Evolutionary conservation across 1,140 invertebrate genomes (phyloP).

Genomic region (Dendrolimus punctatus): DNA sequence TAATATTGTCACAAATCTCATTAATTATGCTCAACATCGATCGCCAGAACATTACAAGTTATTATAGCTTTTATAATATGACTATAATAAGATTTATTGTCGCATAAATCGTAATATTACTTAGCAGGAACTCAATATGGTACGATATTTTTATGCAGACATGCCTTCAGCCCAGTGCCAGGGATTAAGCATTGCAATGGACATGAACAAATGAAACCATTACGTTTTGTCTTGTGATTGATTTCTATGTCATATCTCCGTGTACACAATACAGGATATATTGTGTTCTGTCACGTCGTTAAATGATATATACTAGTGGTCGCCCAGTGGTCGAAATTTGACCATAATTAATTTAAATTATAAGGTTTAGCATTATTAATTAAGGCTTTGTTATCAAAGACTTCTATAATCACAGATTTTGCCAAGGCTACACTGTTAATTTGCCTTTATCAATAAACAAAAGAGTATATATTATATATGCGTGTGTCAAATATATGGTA

Average conservation of each 20-base stretch:
- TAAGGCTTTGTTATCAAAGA: too few species aligned
- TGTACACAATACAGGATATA: not conserved
- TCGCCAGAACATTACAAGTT: not conserved
- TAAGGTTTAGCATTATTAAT: too few species aligned
- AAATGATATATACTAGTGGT: too few species aligned
- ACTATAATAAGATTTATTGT: conserved; percentile 3
- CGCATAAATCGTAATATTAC: not conserved
- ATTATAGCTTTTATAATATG: conserved; percentile 4
- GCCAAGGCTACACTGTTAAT: too few species aligned
- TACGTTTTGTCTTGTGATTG: conserved; percentile 55
- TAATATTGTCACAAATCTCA: too few species aligned
- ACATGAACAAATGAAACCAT: conserved; percentile 61
- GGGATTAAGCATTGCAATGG: conserved; percentile 63
- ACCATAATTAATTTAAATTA: too few species aligned
- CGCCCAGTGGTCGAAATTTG: too few species aligned
- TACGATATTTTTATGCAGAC: conserved; percentile 57
- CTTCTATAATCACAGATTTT: too few species aligned
- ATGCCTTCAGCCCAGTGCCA: conserved; percentile 58
- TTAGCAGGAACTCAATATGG: conserved; percentile 9
- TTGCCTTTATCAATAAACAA: too few species aligned
- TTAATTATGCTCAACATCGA: too few species aligned
- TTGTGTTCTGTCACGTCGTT: conserved; percentile 4
- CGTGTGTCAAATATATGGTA: too few species aligned
- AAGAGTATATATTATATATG: too few species aligned
- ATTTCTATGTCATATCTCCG: conserved; percentile 46